Percentiles rank a stretch among this genome's conserved stretches.
Conservation (phyloP, 1,140 invertebrate genomes). For the Harpegnathos saltator region DNA sequence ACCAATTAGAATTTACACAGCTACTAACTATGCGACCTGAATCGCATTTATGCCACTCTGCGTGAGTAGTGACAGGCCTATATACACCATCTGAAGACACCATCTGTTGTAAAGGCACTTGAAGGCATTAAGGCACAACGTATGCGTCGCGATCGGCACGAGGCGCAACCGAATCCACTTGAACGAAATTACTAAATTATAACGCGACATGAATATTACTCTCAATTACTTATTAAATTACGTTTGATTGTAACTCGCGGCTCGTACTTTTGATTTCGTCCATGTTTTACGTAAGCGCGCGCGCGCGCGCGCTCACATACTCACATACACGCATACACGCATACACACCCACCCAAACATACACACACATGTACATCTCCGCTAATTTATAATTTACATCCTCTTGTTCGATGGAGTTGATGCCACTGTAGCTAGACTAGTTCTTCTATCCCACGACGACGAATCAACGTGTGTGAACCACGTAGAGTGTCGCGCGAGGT, state of each 20-base stretch:
- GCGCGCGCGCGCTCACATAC: no score
- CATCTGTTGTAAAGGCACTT: slow-evolving; percentile 7
- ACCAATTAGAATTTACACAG: slow-evolving; percentile 3
- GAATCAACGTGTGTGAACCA: background rate
- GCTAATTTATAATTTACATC: slow-evolving; percentile 16
- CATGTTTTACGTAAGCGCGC: no score
- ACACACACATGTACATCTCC: background rate
- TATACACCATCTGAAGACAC: background rate
- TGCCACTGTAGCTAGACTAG: slow-evolving; percentile 34
- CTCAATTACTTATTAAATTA: slow-evolving; percentile 27
- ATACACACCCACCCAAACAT: background rate
- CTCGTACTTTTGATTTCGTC: slow-evolving; percentile 22
- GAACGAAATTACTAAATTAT: slow-evolving; percentile 4
- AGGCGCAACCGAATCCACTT: background rate
- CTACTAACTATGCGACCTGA: slow-evolving; percentile 5
- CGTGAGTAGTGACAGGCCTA: background rate
- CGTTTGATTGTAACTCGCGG: slow-evolving; percentile 3
- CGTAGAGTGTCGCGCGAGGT: no score
- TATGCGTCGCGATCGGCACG: background rate
- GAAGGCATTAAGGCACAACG: slow-evolving; percentile 1
- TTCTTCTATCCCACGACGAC: slow-evolving; percentile 4
- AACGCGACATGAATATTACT: no score
- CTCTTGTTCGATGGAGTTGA: background rate
- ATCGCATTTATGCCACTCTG: slow-evolving; percentile 17
- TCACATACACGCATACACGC: background rate